These are phyloP conservation scores for Stenchaetothrips biformis DNA, from an alignment of 2,888 invertebrate genomes.

Conservation along the genomic window DNA sequence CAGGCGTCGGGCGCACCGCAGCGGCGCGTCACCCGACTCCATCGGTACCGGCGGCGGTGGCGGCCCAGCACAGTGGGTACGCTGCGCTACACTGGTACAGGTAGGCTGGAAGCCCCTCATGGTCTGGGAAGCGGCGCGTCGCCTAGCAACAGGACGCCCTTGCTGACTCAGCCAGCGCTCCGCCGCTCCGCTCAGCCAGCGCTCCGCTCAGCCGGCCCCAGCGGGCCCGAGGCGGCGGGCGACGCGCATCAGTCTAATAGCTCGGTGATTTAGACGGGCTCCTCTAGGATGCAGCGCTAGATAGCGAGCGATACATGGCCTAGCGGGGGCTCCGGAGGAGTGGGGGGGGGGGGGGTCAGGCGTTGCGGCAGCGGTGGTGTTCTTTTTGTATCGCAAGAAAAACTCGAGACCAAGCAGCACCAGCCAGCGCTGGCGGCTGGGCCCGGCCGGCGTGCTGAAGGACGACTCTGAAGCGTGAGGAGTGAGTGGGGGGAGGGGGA, in stretches of 20 bases:
- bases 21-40: not conserved
- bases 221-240: no score
- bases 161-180: conserved; percentile 10
- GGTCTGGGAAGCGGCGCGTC: not conserved
- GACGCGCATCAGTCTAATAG: no score
- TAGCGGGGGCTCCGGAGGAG: not conserved
- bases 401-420: not conserved
- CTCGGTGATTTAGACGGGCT: no score
- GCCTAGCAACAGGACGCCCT: conserved; percentile 13
- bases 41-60: not conserved
- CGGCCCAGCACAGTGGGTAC: no score
- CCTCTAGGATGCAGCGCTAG: no score
- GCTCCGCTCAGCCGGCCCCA: no score
- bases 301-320: no score
- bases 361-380: not conserved
- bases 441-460: not conserved
- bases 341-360: not conserved
- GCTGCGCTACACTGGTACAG: no score
- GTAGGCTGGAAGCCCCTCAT: no score
- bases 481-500: not conserved
- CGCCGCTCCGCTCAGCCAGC: no score
- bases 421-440: not conserved
- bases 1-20: not conserved
- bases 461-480: not conserved
- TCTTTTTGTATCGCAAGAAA: not conserved